Evolutionary conservation across 2,113 vertebrate genomes (phyloP).

Genomic region (Mesitornis unicolor): DNA sequence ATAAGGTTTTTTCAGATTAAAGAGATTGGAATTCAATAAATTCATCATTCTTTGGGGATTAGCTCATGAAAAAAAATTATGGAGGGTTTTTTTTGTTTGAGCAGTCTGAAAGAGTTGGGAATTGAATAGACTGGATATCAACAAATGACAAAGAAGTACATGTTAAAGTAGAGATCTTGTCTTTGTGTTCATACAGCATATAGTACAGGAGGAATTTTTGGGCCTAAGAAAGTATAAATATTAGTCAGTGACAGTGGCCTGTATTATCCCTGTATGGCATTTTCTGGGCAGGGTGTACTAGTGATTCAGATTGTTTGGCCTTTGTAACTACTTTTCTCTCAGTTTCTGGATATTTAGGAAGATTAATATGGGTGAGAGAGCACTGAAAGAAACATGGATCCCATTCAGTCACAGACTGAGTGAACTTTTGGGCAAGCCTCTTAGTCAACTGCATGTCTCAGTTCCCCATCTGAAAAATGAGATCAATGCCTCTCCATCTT

Average conservation of each 20-base stretch:
- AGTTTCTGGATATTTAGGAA: neutral
- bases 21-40: neutral
- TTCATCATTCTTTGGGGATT: neutral
- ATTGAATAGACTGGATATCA: neutral
- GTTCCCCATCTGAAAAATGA: neutral
- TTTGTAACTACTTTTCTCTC: neutral
- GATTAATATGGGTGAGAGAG: neutral
- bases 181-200: neutral
- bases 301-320: neutral
- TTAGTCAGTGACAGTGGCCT: neutral
- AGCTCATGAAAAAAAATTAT: neutral
- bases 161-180: neutral
- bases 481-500: accelerated
- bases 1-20: neutral
- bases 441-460: neutral
- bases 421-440: neutral
- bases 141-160: neutral
- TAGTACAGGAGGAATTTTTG: neutral
- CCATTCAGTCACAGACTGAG: neutral
- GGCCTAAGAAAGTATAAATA: neutral
- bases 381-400: neutral
- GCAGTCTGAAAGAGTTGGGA: neutral
- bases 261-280: neutral
- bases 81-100: neutral
- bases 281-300: neutral